A percentile compares a stretch with the other conserved stretches of the same genome.
phyloP scores from a whole-genome alignment of 1,140 invertebrate species.

The Drosophila suzukii region DNA sequence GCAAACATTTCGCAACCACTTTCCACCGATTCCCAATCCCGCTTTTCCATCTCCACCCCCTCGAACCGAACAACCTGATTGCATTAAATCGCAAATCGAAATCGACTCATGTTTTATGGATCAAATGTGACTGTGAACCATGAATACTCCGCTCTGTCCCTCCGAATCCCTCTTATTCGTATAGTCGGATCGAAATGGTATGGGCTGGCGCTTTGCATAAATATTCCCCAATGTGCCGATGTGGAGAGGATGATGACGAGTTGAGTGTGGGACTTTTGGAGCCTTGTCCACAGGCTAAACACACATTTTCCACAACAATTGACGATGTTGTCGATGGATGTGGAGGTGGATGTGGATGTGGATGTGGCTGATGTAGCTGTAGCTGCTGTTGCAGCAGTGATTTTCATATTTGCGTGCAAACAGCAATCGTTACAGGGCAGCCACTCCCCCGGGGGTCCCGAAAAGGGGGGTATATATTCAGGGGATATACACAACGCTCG shows the following conservation, averaged over 20 bases:
- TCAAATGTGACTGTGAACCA: slow-evolving; percentile 58
- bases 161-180: neutral
- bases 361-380: slow-evolving; percentile 28
- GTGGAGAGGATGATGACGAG: slow-evolving; percentile 51
- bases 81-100: slow-evolving; percentile 48
- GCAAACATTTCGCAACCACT: slow-evolving; percentile 29
- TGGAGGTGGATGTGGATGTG: slow-evolving; percentile 11
- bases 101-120: slow-evolving; percentile 76
- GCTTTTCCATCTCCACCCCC: neutral
- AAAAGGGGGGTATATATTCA: neutral
- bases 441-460: slow-evolving; percentile 24
- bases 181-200: slow-evolving; percentile 15
- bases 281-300: slow-evolving; percentile 58
- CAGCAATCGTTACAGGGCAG: slow-evolving; percentile 48
- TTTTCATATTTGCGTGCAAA: slow-evolving; percentile 77
- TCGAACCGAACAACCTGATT: slow-evolving; percentile 28
- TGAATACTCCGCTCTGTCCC: slow-evolving; percentile 48
- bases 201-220: slow-evolving; percentile 58
- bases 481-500: neutral
- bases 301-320: slow-evolving; percentile 57
- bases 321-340: slow-evolving; percentile 55
- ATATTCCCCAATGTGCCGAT: slow-evolving; percentile 65
- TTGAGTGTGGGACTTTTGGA: slow-evolving; percentile 45
- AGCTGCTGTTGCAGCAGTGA: slow-evolving; percentile 52
- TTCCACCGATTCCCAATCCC: slow-evolving; percentile 1